phyloP scores from a whole-genome alignment of 2,888 invertebrate genomes.

The Tetropium fuscum region DNA sequence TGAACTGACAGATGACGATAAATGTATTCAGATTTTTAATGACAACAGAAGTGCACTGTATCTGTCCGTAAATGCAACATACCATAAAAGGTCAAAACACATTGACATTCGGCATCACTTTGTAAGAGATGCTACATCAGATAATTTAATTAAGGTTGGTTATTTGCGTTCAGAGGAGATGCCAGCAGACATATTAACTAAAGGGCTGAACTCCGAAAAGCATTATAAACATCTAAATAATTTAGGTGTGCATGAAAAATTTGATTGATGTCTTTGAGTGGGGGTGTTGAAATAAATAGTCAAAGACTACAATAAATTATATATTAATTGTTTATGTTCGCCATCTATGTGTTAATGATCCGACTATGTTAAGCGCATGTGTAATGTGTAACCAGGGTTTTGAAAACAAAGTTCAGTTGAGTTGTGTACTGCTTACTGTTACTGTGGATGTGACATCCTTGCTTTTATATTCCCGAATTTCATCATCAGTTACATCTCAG shows the following conservation, averaged over 20 bases:
- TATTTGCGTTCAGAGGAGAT: neutral
- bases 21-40: slow-evolving; percentile 29
- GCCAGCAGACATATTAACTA: neutral
- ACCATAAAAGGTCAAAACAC: slow-evolving; percentile 30
- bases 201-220: neutral
- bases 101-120: slow-evolving; percentile 24
- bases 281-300: slow-evolving; percentile 2
- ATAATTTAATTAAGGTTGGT: neutral
- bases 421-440: too few species aligned
- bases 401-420: too few species aligned
- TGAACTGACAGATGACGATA: slow-evolving; percentile 14
- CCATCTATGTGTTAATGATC: too few species aligned
- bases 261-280: neutral
- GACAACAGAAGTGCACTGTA: slow-evolving; percentile 37
- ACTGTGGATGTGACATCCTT: too few species aligned
- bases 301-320: too few species aligned
- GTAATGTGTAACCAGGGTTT: too few species aligned
- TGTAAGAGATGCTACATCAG: neutral
- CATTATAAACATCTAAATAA: neutral
- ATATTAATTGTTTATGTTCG: too few species aligned
- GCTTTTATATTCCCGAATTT: too few species aligned
- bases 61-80: slow-evolving; percentile 26
- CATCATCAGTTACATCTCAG: too few species aligned
- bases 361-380: too few species aligned
- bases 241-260: neutral